Evolutionary conservation across 2,797 vertebrate species (phyloP).

Genomic region (Rhadinocentrus ornatus): DNA sequence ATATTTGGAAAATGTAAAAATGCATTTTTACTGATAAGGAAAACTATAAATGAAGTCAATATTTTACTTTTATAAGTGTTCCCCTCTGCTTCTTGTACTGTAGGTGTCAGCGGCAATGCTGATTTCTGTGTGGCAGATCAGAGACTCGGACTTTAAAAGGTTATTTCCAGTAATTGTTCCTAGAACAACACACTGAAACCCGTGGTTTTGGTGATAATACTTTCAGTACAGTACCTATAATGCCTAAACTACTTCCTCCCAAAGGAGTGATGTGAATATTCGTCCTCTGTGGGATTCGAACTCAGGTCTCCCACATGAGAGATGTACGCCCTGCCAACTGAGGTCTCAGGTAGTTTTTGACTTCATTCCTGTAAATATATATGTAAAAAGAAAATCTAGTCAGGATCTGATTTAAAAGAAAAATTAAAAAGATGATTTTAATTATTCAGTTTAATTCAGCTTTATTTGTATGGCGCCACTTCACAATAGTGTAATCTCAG

Average conservation of each 20-base stretch:
- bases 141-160: constrained; percentile 25
- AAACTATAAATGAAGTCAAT: background rate
- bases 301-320: too few species aligned
- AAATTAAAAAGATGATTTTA: too few species aligned
- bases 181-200: background rate
- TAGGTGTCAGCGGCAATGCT: constrained; percentile 2
- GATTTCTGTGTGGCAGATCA: constrained; percentile 25
- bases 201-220: background rate
- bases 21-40: background rate
- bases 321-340: too few species aligned
- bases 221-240: background rate
- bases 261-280: background rate
- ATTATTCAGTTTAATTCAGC: too few species aligned
- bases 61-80: constrained; percentile 3
- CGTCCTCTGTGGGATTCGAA: too few species aligned
- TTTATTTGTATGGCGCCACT: too few species aligned
- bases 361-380: too few species aligned
- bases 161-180: constrained; percentile 2
- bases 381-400: too few species aligned
- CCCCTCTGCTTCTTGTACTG: background rate
- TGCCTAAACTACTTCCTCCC: too few species aligned
- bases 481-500: too few species aligned
- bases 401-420: too few species aligned
- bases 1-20: background rate
- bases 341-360: too few species aligned